phyloP scores from a whole-genome alignment of 2,113 vertebrate genomes.

The Meleagris gallopavo region DNA sequence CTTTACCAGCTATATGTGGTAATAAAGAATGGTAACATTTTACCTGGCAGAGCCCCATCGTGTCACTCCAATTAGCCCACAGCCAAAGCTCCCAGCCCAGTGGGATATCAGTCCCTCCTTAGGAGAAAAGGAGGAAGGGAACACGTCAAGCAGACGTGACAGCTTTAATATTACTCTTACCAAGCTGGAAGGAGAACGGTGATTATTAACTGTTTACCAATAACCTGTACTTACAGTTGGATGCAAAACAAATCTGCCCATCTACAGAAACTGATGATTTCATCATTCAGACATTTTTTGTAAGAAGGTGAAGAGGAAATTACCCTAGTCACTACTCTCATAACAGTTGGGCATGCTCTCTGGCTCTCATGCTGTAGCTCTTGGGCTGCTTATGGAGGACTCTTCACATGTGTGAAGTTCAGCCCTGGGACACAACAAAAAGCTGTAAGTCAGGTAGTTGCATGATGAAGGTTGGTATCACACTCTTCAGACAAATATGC shows the following conservation, averaged over 20 bases:
- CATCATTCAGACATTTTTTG: not conserved
- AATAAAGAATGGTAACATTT: not conserved
- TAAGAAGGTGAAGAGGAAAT: not conserved
- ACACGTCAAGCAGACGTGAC: accelerated
- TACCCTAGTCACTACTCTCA: not conserved
- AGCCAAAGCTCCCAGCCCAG: not conserved
- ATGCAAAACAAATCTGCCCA: not conserved
- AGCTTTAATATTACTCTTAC: not conserved
- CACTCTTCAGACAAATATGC: not conserved
- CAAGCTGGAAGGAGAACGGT: not conserved
- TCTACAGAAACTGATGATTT: not conserved
- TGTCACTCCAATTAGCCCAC: not conserved
- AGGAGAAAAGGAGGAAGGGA: not conserved
- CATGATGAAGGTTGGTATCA: not conserved
- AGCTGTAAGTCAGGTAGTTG: not conserved
- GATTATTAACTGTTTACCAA: not conserved
- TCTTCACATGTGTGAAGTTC: not conserved
- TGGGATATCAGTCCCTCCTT: not conserved
- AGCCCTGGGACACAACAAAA: not conserved
- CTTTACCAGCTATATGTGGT: not conserved
- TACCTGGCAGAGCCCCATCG: not conserved
- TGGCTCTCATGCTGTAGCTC: not conserved
- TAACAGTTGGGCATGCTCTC: not conserved
- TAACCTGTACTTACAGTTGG: not conserved
- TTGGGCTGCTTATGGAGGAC: not conserved